Conservation (phyloP, 2,797 vertebrate genomes). For the Apogon talboti region DNA sequence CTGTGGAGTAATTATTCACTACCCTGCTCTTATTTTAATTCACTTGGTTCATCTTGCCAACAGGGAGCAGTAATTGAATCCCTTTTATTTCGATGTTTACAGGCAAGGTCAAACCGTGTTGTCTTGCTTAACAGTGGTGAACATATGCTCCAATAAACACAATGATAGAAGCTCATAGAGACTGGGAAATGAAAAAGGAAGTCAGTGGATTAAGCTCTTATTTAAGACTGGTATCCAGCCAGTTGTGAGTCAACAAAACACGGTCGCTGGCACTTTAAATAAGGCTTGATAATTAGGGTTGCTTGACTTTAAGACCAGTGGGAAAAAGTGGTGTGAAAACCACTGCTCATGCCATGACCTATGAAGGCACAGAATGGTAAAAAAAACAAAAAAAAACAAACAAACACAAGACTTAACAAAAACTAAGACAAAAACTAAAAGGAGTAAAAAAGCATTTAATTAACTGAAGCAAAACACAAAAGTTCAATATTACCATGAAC, state of each 20-base stretch:
- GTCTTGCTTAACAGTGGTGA: slow-evolving; percentile 38
- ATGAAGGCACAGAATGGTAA: neutral
- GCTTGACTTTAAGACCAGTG: slow-evolving; percentile 28
- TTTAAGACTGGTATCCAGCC: slow-evolving; percentile 51
- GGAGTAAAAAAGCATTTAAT: no score
- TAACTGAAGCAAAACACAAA: no score
- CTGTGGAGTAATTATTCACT: slow-evolving; percentile 50
- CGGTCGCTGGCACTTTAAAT: slow-evolving; percentile 50
- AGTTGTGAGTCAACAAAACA: slow-evolving; percentile 67
- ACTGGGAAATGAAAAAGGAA: slow-evolving; percentile 42
- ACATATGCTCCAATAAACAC: slow-evolving; percentile 49
- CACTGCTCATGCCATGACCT: slow-evolving; percentile 25
- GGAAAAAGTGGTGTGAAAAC: slow-evolving; percentile 53
- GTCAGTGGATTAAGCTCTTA: slow-evolving; percentile 49
- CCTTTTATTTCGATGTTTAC: slow-evolving; percentile 67
- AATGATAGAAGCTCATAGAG: slow-evolving; percentile 37
- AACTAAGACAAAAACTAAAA: no score
- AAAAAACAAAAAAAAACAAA: no score
- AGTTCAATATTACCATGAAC: no score
- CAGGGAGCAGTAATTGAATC: slow-evolving; percentile 63
- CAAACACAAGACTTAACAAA: no score
- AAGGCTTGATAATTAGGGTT: slow-evolving; percentile 54
- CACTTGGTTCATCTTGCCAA: slow-evolving; percentile 47
- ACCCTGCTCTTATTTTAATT: slow-evolving; percentile 55
- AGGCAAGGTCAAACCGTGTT: slow-evolving; percentile 57